Percentiles rank a stretch among this genome's conserved stretches.
These are phyloP conservation scores for Myiagra hebetior DNA, from an alignment of 2,113 vertebrate species.

Conservation along the genomic window DNA sequence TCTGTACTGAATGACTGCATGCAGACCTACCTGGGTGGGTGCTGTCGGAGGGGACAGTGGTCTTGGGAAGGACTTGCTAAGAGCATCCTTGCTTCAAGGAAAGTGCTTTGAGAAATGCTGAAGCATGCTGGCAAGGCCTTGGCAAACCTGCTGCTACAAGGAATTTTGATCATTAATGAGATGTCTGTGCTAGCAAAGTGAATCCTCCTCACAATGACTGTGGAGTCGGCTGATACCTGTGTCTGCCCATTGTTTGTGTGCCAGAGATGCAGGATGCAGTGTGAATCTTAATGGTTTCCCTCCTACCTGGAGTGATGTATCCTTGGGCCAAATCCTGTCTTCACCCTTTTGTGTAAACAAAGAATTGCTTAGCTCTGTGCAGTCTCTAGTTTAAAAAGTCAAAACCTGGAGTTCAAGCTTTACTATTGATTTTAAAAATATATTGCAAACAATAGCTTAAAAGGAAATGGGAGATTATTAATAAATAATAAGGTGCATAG, in stretches of 20 bases:
- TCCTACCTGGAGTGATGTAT: neutral
- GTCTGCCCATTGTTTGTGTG: neutral
- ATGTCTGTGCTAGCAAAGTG: neutral
- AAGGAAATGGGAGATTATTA: constrained; percentile 25
- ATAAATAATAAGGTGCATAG: constrained; percentile 37
- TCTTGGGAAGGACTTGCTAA: neutral
- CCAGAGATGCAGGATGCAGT: neutral
- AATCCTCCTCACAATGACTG: neutral
- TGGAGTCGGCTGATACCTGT: neutral
- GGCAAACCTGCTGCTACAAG: neutral
- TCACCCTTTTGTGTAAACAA: neutral
- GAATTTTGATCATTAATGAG: neutral
- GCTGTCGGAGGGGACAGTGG: accelerated
- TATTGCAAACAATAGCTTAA: neutral
- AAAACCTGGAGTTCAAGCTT: neutral
- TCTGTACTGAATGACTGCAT: neutral
- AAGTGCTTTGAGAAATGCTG: neutral
- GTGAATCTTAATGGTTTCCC: neutral
- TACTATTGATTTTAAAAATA: neutral
- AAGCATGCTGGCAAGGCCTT: neutral
- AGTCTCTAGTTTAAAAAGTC: neutral
- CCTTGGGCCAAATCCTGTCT: neutral
- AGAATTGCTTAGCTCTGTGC: neutral
- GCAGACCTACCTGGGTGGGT: neutral
- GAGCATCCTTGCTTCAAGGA: neutral